Evolutionary conservation across 2,888 invertebrate genomes (phyloP).

Genomic region (Microplitis manilae): DNA sequence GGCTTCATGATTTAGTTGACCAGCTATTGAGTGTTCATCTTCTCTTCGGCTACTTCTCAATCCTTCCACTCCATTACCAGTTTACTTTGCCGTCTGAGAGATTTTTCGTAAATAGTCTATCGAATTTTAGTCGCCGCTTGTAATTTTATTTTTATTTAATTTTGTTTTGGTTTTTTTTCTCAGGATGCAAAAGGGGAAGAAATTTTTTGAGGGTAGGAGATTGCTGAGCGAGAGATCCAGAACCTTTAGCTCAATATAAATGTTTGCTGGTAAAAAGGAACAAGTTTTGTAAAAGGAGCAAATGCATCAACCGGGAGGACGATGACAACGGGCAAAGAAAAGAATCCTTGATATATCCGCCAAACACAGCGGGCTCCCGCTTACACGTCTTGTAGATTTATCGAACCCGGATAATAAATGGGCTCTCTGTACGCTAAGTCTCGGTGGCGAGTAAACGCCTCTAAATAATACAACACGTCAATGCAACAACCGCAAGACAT

Average conservation of each 20-base stretch:
- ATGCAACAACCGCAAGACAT: conserved; percentile 31
- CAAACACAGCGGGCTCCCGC: conserved; percentile 62
- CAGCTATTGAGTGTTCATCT: conserved; percentile 40
- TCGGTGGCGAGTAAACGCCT: conserved; percentile 50
- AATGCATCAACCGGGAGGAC: conserved; percentile 30
- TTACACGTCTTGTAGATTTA: conserved; percentile 61
- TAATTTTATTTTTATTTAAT: too few species aligned
- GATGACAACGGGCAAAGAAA: conserved; percentile 42
- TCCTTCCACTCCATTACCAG: conserved; percentile 33
- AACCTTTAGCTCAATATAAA: neutral
- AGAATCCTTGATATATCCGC: conserved; percentile 66
- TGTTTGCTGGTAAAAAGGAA: neutral
- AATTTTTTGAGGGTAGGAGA: too few species aligned
- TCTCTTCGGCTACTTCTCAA: conserved; percentile 35
- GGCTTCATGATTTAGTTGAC: conserved; percentile 47
- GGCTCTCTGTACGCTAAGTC: conserved; percentile 45
- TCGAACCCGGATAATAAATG: conserved; percentile 67
- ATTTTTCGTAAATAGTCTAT: conserved; percentile 10
- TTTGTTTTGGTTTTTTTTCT: too few species aligned
- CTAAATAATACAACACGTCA: conserved; percentile 60
- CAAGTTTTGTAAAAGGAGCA: conserved; percentile 14
- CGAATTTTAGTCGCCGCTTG: neutral
- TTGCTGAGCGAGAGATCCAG: neutral
- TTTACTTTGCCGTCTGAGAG: conserved; percentile 10
- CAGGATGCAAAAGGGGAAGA: too few species aligned